These are phyloP conservation scores for Phalloptychus januarius DNA, from an alignment of 2,797 vertebrate genomes.

Conservation along the genomic window DNA sequence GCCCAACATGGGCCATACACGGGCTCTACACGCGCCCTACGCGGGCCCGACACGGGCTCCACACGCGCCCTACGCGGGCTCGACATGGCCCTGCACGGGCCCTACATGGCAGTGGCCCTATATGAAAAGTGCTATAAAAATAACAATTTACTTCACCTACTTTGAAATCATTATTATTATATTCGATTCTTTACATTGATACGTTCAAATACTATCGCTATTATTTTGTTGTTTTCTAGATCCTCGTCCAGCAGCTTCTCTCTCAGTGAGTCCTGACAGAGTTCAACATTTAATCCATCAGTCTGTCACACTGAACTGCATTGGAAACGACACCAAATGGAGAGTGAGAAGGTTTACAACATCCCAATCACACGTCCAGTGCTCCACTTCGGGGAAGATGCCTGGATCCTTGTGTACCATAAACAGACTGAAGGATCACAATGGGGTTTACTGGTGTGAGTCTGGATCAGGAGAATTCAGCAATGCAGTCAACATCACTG, in stretches of 20 bases:
- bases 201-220: too few relatives aligned
- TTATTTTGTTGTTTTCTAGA: background rate
- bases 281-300: background rate
- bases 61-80: too few relatives aligned
- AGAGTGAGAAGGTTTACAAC: background rate
- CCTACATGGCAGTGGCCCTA: too few relatives aligned
- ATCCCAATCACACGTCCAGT: too few relatives aligned
- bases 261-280: slow-evolving; percentile 11
- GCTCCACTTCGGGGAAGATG: background rate
- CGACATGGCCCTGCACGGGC: too few relatives aligned
- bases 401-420: slow-evolving; percentile 2
- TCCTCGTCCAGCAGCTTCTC: background rate
- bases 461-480: slow-evolving; percentile 14
- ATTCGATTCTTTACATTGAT: too few relatives aligned
- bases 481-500: slow-evolving; percentile 25
- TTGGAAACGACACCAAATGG: background rate
- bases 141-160: too few relatives aligned
- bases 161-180: too few relatives aligned
- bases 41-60: too few relatives aligned
- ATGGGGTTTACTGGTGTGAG: slow-evolving; percentile 11
- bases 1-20: too few relatives aligned
- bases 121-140: too few relatives aligned
- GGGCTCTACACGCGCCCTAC: too few relatives aligned
- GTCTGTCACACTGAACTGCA: background rate
- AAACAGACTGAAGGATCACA: background rate